Base-by-base conservation (phyloP, 2,113 vertebrate genomes). In the Lepidothrix coronata region DNA sequence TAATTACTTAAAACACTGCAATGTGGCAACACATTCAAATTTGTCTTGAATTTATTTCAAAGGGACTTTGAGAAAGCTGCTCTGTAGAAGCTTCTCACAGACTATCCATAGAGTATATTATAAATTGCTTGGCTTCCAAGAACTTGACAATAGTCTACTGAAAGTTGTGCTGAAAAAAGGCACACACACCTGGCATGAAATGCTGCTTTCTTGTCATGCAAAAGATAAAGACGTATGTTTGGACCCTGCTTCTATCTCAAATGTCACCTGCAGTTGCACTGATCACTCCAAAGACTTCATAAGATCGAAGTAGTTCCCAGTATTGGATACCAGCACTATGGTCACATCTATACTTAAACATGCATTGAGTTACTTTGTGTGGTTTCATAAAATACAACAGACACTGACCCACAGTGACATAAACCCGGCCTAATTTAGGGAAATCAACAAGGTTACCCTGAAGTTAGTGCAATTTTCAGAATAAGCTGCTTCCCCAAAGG, bases 41-140 rank as follows among this genome's bases (percentile, higher is more conserved):
- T 82, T 73, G 20, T 68, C 35, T 75, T 8, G n/a, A 49, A 37
- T 68, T 93, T 9, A 49, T 11, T 41, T 75, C 11, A 61, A 57
- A 94, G 25, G 23, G 7, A 31, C 14, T 89, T 87, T 61, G 48
- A 81, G 51, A 71, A 87, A 74, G 4, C 23, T 84, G 20, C 23
- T 78, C 46, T 1, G 2, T 28, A 24, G 30, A 77, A 81, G 5
- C 0, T 0, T 27, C 18, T 51, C n/a, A 54, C 9, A 51, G 23
- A 30, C 22, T 13, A n/a, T 52, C 13, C 54, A 2, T 79, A 61
- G 10, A 65, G 9, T 20, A 25, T 66, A 4, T 54, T 1, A 30
- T 30, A 67, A 74, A 86, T 13, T 83, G 4, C 25, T 68, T 91
- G 65, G 5, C 23, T 71, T 77, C 25, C 43, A 66, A 16, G 28